A percentile compares a stretch with the other conserved stretches of the same genome.
Evolutionary conservation across 1,140 invertebrate species (phyloP).

Genomic region (Macrocentrus cingulum): DNA sequence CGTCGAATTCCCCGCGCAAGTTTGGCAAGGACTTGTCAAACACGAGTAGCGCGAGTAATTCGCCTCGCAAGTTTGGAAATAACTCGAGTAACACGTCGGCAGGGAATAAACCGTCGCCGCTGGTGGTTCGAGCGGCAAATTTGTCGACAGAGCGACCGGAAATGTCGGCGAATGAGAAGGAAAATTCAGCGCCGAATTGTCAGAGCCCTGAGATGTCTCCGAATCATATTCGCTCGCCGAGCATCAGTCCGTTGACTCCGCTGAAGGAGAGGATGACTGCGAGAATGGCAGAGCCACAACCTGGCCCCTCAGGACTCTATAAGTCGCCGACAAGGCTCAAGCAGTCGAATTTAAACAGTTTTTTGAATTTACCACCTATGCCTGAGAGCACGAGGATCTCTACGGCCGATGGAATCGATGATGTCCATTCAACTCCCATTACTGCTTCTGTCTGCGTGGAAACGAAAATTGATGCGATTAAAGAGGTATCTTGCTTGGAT

Average conservation of each 20-base stretch:
- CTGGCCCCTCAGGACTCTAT: constrained; percentile 31
- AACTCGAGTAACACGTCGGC: not conserved
- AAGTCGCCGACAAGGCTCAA: too few species aligned
- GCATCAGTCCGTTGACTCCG: not conserved
- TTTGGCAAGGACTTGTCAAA: constrained; percentile 13
- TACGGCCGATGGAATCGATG: constrained; percentile 41
- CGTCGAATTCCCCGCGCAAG: not conserved
- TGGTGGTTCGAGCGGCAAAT: too few species aligned
- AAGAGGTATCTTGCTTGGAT: too few species aligned
- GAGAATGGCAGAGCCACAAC: constrained; percentile 2
- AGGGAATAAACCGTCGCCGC: too few species aligned
- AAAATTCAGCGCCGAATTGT: constrained; percentile 25
- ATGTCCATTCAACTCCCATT: constrained; percentile 36
- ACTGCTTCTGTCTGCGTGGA: too few species aligned
- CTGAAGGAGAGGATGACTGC: too few species aligned
- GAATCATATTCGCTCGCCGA: not conserved
- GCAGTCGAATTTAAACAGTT: constrained; percentile 44
- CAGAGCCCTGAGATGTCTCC: constrained; percentile 23
- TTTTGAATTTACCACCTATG: constrained; percentile 40
- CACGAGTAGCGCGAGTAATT: too few species aligned
- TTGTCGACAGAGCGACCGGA: too few species aligned
- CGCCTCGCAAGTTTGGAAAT: too few species aligned
- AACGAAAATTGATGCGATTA: too few species aligned
- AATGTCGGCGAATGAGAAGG: constrained; percentile 18
- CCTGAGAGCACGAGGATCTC: constrained; percentile 36